Conservation (phyloP, 2,113 vertebrate species). For the Aphyosemion australe region DNA sequence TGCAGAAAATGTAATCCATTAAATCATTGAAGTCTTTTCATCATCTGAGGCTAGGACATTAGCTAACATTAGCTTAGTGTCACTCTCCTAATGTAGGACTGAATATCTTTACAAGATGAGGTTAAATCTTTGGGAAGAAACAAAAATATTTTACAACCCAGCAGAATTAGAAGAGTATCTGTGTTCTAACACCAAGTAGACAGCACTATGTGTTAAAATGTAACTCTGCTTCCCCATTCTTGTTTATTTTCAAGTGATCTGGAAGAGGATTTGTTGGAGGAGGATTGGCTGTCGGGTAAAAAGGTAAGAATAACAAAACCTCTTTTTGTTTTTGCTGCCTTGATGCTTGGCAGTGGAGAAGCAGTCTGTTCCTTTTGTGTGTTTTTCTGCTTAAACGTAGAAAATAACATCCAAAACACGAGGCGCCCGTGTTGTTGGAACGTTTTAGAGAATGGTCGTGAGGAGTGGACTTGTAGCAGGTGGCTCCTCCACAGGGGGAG, state of each 20-base stretch:
- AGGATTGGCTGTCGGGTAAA: constrained; percentile 90
- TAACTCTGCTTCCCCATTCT: constrained; percentile 8
- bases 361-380: background rate
- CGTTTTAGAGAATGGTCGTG: constrained; percentile 34
- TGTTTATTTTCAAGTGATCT: constrained; percentile 83
- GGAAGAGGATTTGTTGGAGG: constrained; percentile 93
- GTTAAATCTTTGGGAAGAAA: background rate
- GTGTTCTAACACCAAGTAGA: background rate
- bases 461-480: constrained; percentile 58
- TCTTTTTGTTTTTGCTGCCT: background rate
- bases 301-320: constrained; percentile 83
- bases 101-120: background rate
- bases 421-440: constrained; percentile 20
- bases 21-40: too few species aligned
- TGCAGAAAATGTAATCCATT: too few species aligned
- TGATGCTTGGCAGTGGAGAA: background rate
- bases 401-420: constrained; percentile 23
- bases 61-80: too few species aligned
- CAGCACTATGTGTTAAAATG: background rate
- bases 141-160: background rate
- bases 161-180: too few species aligned
- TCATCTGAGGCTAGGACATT: too few species aligned
- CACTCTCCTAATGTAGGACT: background rate
- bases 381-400: constrained; percentile 14
- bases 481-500: constrained; percentile 68